phyloP scores from a whole-genome alignment of 1,140 invertebrate species.

The Drosophila ficusphila region DNA sequence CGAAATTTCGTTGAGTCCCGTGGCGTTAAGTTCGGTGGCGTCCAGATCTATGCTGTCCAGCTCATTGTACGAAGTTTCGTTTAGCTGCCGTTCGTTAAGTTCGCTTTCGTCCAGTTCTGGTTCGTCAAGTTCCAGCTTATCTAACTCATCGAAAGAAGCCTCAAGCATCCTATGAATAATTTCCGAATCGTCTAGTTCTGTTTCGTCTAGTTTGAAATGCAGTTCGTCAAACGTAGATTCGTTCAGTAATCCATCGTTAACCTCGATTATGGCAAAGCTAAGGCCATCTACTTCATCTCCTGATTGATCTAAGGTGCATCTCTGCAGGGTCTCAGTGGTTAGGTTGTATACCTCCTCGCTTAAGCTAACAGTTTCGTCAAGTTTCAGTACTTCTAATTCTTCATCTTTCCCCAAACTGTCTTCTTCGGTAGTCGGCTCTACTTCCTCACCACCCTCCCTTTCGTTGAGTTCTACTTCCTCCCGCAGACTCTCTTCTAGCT shows the following conservation, averaged over 20 bases:
- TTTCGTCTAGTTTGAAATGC: constrained; percentile 1
- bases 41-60: constrained; percentile 10
- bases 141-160: constrained; percentile 17
- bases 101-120: neutral
- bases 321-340: constrained; percentile 20
- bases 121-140: constrained; percentile 3
- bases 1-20: constrained; percentile 37
- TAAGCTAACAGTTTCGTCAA: constrained; percentile 29
- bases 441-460: constrained; percentile 11
- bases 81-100: neutral
- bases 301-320: neutral
- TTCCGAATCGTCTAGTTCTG: constrained; percentile 18
- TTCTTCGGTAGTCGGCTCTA: neutral
- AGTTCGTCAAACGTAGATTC: constrained; percentile 7
- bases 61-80: constrained; percentile 1
- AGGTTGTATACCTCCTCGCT: constrained; percentile 39
- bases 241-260: constrained; percentile 12
- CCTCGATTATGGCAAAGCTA: constrained; percentile 14
- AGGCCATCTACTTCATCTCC: constrained; percentile 12
- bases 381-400: neutral
- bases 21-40: constrained; percentile 27
- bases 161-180: constrained; percentile 13
- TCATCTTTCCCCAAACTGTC: neutral
- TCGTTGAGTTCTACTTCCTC: constrained; percentile 45
- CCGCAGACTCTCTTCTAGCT: constrained; percentile 64